These are phyloP conservation scores for Promerops cafer DNA, from an alignment of 2,113 vertebrate species.

Conservation along the genomic window DNA sequence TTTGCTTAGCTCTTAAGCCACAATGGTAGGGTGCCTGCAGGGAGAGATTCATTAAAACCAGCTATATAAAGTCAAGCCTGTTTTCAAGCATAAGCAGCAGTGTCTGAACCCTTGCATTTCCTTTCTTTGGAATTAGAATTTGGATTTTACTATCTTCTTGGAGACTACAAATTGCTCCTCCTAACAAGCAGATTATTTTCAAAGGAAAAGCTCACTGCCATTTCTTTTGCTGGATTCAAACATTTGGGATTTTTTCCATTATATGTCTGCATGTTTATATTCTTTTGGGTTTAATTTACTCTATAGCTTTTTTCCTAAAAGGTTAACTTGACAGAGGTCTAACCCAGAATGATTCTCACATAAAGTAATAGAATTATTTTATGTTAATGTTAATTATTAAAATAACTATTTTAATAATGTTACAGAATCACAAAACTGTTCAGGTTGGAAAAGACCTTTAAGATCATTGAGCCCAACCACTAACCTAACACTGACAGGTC, in stretches of 20 bases:
- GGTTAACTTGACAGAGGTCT: not conserved
- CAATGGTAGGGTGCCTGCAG: not conserved
- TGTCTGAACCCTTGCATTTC: not conserved
- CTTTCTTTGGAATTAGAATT: not conserved
- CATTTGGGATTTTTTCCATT: not conserved
- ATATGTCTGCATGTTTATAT: not conserved
- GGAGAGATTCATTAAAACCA: not conserved
- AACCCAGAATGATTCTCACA: not conserved
- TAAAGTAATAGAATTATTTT: not conserved
- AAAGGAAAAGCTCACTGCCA: not conserved
- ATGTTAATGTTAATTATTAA: too few species aligned
- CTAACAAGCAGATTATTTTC: not conserved
- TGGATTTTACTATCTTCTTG: not conserved
- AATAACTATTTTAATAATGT: not conserved
- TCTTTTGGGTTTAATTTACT: not conserved
- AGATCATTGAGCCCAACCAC: not conserved
- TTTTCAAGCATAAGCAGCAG: not conserved
- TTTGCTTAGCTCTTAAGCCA: not conserved
- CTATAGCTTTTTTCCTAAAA: not conserved
- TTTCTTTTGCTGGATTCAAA: not conserved
- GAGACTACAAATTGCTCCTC: not conserved
- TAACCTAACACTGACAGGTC: not conserved
- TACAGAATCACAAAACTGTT: not conserved
- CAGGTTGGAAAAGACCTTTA: not conserved
- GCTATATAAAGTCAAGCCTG: not conserved